A percentile compares a stretch with the other conserved stretches of the same genome.
Evolutionary conservation across 2,888 invertebrate species (phyloP).

Genomic region (Tiliacea aurago): DNA sequence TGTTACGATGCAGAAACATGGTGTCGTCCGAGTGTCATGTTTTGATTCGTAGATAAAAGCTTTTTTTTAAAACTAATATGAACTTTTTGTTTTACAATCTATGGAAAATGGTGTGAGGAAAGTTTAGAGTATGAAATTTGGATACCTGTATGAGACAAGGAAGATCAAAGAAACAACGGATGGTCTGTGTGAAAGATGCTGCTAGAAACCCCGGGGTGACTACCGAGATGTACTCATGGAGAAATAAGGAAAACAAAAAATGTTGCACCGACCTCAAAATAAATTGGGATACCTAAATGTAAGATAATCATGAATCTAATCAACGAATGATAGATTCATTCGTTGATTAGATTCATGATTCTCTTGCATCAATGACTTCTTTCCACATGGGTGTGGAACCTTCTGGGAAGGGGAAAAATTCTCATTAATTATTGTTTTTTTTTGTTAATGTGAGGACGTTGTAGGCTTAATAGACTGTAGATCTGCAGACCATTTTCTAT

Average conservation of each 20-base stretch:
- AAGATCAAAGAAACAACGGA: neutral
- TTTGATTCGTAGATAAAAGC: neutral
- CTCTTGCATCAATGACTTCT: too few species aligned
- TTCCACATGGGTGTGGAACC: too few species aligned
- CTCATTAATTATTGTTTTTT: too few species aligned
- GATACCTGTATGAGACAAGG: neutral
- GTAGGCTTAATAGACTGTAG: too few species aligned
- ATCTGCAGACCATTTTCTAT: too few species aligned
- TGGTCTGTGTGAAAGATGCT: neutral
- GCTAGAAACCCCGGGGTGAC: neutral
- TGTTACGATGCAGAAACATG: constrained; percentile 4
- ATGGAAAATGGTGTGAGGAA: neutral
- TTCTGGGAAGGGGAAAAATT: too few species aligned
- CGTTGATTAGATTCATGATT: too few species aligned
- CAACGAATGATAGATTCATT: too few species aligned
- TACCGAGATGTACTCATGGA: neutral
- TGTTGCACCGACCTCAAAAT: neutral
- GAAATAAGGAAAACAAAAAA: neutral
- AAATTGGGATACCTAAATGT: neutral
- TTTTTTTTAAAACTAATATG: neutral
- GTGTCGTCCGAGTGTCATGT: neutral
- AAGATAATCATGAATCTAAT: neutral
- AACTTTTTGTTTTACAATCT: neutral
- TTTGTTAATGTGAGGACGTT: too few species aligned
- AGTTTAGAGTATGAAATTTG: neutral